Percentiles rank a stretch among this genome's conserved stretches.
Conservation (phyloP, 2,888 invertebrate genomes). For the Yponomeuta evonymella region DNA sequence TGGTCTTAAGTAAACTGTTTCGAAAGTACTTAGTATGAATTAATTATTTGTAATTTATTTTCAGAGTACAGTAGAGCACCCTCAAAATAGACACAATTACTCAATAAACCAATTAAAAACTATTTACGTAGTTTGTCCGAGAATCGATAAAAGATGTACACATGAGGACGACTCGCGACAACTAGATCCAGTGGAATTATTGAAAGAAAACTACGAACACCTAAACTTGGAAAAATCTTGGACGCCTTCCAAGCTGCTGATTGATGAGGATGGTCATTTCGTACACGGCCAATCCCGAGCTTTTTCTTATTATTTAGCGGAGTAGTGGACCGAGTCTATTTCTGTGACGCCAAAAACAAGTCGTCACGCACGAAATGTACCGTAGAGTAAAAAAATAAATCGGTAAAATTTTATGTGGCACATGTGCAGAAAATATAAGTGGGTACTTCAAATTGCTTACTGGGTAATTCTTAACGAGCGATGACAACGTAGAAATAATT, state of each 20-base stretch:
- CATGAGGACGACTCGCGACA: not conserved
- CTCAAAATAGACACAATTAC: too few relatives aligned
- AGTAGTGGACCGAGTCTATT: slow-evolving; percentile 71
- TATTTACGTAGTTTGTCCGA: slow-evolving; percentile 3
- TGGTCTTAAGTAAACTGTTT: too few relatives aligned
- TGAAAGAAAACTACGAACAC: slow-evolving; percentile 67
- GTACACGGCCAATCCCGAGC: slow-evolving; percentile 74
- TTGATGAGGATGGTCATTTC: slow-evolving; percentile 77
- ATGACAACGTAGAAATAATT: not conserved
- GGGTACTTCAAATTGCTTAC: not conserved
- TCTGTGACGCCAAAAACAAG: slow-evolving; percentile 71
- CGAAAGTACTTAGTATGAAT: too few relatives aligned
- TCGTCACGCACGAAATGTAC: slow-evolving; percentile 55
- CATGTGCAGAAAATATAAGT: slow-evolving; percentile 4
- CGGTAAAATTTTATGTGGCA: slow-evolving; percentile 6
- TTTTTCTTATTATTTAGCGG: slow-evolving; percentile 76
- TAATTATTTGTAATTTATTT: too few relatives aligned
- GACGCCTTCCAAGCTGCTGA: slow-evolving; percentile 72
- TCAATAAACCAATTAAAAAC: not conserved
- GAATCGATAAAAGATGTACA: slow-evolving; percentile 7
- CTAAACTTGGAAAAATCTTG: slow-evolving; percentile 76
- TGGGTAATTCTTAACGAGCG: not conserved
- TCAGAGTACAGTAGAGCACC: too few relatives aligned
- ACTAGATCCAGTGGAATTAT: slow-evolving; percentile 60
- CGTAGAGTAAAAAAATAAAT: slow-evolving; percentile 38